Evolutionary conservation across 2,888 invertebrate species (phyloP), one percentile per base, ranked within the genome.

Genomic region (Pogonocherus hispidulus): DNA sequence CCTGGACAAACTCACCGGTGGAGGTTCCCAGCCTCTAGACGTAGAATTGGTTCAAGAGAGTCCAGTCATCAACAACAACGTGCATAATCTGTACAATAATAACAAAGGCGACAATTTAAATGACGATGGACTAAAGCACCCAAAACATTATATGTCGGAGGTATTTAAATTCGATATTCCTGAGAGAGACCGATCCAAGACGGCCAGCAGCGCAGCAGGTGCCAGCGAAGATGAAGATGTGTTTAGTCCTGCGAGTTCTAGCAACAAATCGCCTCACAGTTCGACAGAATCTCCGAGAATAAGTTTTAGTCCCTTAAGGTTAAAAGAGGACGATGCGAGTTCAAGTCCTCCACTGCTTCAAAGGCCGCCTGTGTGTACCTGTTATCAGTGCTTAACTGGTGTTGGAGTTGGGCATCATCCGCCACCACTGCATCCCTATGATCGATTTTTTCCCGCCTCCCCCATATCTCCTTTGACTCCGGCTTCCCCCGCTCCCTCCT

Each of bases 1-100:
- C 19, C 87, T 96, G 69, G 94, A 95, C 82, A 94, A 93, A 79
- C 88, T 95, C 3, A 87, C 89, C 18, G 88, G 88, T 6, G 71
- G 69, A 19, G 72, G 71, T 14, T 69, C 66, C 35, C 54, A 65
- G 41, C 71, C 72, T 49, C 63, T 19, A 18, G 68, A 83, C 35
- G 64, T 65, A n/a, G 72, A 75, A 2, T 41, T 65, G 4, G 65
- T 66, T 0, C 70, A 72, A 79, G 41, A 82, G 78, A 32, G 78
- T 75, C 63, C 78, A 63, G 64, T 11, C 64, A 71, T 59, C 22
- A 59, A 73, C 66, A 84, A 86, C 70, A 84, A 85, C 68, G 81
- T 82, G 56, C 81, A 79, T 63, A 81, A 71, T 69, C 47, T 83
- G 55, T 80, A 82, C 69, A 85, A 85, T 72, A 85, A 86, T 76